phyloP scores from a whole-genome alignment of 2,113 vertebrate species.

The Ammospiza nelsoni region DNA sequence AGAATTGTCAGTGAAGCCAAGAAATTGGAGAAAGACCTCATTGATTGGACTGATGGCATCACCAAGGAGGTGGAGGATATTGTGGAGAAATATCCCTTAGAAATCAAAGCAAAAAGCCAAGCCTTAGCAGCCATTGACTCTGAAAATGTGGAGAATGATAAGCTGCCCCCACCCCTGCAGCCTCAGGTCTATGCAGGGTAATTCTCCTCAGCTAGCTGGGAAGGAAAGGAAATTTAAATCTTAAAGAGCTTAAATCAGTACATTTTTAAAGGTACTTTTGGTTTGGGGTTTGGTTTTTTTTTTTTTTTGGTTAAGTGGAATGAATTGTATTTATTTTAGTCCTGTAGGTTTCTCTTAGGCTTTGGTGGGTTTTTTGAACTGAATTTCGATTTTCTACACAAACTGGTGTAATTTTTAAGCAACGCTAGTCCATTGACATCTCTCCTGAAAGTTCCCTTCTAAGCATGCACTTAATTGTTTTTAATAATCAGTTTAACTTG shows the following conservation, averaged over 20 bases:
- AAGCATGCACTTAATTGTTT: constrained; percentile 47
- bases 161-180: constrained; percentile 88
- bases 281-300: neutral
- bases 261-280: constrained; percentile 70
- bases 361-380: constrained; percentile 65
- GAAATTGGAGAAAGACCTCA: constrained; percentile 88
- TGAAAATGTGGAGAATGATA: constrained; percentile 89
- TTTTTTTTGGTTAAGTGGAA: constrained; percentile 43
- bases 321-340: constrained; percentile 77
- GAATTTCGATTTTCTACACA: constrained; percentile 59
- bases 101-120: constrained; percentile 79
- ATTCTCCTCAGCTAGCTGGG: constrained; percentile 37
- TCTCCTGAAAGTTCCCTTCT: constrained; percentile 35
- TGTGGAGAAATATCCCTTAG: constrained; percentile 88
- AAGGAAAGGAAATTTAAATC: constrained; percentile 15
- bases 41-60: constrained; percentile 87
- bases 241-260: constrained; percentile 45
- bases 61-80: constrained; percentile 87
- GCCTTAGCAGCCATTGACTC: constrained; percentile 88
- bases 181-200: constrained; percentile 92
- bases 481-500: constrained; percentile 48
- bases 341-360: constrained; percentile 66
- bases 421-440: constrained; percentile 22
- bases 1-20: constrained; percentile 83
- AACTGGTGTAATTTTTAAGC: constrained; percentile 62